Base-by-base conservation (phyloP, 2,888 invertebrate genomes). In the Ochropleura leucogaster region DNA sequence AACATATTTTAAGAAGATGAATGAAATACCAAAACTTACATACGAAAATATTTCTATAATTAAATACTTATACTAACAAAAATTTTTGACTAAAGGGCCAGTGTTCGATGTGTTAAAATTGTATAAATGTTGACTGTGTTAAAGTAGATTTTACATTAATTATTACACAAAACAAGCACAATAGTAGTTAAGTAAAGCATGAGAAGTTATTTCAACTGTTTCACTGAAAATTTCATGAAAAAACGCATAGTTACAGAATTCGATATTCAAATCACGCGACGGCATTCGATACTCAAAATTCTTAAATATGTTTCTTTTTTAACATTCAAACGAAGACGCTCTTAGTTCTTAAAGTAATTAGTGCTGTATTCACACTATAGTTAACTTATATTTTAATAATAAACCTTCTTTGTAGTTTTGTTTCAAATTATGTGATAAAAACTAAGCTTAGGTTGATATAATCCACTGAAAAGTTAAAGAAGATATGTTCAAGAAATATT, bases 1-100 rank as follows among this genome's bases (percentile, higher is more conserved):
- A 80, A 86, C 79, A 85, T 82, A 83, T 85, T 82, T 86, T 86
- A 83, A 85, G 87, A 89, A 83, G 81, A 86, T 74, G 84, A 86
- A 88, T 87, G 88, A 89, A 83, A 85, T 90, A 89, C 88, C 89
- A 89, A 91, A 92, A 92, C 92, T 93, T 93, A 92, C 92, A 85
- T 89, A 89, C 87, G 86, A 86, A 88, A 86, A 87, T 87, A 86
- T 88, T 87, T 82, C 87, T 88, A 87, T 82, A 86, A 93, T 95
- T 95, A 95, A 95, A 95, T 94, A 95, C 94, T 95, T 95, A 95
- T 89, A 87, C 94, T 95, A 95, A 95, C 93, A 89, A 95, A 95
- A 94, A 83, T 86, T 89, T 92, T 94, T 95, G 95, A 96, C 95
- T 95, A 95, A 93, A 91, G 92, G 91, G 94, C 94, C 95, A 93